Percentiles rank a stretch among this genome's conserved stretches.
phyloP scores from a whole-genome alignment of 2,797 vertebrate genomes.

The Picus viridis region DNA sequence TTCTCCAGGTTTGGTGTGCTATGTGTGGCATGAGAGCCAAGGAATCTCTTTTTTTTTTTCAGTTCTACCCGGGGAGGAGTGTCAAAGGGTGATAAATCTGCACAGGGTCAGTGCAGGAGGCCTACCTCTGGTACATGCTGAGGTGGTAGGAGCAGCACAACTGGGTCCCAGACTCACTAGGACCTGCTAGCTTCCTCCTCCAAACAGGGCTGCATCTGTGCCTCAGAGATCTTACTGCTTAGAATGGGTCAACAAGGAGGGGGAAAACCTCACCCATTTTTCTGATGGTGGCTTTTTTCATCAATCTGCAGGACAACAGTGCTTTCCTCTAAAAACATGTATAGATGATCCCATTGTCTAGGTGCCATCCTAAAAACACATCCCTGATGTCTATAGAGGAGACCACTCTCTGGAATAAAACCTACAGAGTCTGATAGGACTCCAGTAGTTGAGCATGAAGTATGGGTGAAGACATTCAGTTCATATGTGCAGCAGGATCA shows the following conservation, averaged over 20 bases:
- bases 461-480: neutral
- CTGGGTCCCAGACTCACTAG: neutral
- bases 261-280: neutral
- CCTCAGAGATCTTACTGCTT: neutral
- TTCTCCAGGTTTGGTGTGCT: slow-evolving; percentile 39
- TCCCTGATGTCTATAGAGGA: neutral
- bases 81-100: slow-evolving; percentile 30
- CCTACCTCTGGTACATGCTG: neutral
- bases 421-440: neutral
- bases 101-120: neutral
- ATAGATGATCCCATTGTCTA: accelerated
- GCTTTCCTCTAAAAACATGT: neutral
- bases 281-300: neutral
- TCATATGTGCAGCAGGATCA: accelerated
- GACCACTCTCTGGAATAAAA: neutral
- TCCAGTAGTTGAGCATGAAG: neutral
- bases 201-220: neutral
- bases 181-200: neutral
- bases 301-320: accelerated
- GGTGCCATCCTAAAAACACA: neutral
- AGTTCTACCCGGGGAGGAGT: neutral
- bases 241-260: neutral
- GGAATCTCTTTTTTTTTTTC: neutral
- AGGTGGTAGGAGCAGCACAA: accelerated
- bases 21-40: slow-evolving; percentile 26